Conservation (phyloP, 1,140 invertebrate species). For the Magallana ariakensis region DNA sequence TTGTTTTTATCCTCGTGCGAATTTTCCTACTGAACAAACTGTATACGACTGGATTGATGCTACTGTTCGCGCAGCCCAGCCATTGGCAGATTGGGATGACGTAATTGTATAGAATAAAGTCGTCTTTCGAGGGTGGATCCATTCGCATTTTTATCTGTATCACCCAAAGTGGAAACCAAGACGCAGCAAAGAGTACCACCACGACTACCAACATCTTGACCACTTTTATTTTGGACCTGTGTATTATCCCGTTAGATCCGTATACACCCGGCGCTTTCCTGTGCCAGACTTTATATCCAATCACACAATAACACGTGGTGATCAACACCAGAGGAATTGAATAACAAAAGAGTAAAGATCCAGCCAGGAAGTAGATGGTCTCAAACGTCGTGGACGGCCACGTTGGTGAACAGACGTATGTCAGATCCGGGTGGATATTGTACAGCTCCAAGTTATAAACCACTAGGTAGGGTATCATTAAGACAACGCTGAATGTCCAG, state of each 20-base stretch:
- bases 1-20: conserved; percentile 87
- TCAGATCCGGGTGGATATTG: conserved; percentile 16
- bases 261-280: conserved; percentile 88
- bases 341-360: conserved; percentile 94
- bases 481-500: conserved; percentile 91
- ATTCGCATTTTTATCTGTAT: conserved; percentile 65
- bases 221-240: conserved; percentile 82
- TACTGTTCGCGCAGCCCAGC: conserved; percentile 97
- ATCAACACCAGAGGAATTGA: conserved; percentile 94
- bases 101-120: conserved; percentile 86
- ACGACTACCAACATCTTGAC: conserved; percentile 98
- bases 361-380: conserved; percentile 92
- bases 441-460: conserved; percentile 86
- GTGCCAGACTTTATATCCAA: conserved; percentile 94
- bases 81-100: conserved; percentile 95
- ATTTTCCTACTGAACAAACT: conserved; percentile 98
- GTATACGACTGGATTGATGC: conserved; percentile 98
- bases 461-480: conserved; percentile 93
- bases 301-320: conserved; percentile 94
- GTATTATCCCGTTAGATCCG: conserved; percentile 71
- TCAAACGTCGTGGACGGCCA: conserved; percentile 83
- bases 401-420: conserved; percentile 62
- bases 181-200: conserved; percentile 95
- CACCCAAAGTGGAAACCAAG: conserved; percentile 96
- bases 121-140: conserved; percentile 80